Conservation (phyloP, 2,797 vertebrate species). For the Sorex maritimensis region DNA sequence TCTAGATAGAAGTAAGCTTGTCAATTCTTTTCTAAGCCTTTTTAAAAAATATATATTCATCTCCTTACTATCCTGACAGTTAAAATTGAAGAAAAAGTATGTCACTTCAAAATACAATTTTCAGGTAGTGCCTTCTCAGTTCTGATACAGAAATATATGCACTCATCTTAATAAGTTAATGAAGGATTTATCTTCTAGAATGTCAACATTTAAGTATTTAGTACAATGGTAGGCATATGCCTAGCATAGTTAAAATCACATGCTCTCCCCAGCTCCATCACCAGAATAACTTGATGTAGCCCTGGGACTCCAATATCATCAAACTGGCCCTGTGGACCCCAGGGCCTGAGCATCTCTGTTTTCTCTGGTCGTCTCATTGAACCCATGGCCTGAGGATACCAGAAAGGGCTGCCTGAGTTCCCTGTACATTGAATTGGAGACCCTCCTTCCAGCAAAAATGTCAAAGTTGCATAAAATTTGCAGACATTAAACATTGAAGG, state of each 20-base stretch:
- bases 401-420: too few relatives aligned
- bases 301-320: too few relatives aligned
- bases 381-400: too few relatives aligned
- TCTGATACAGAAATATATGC: neutral
- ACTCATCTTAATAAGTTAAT: slow-evolving; percentile 1
- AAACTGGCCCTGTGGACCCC: too few relatives aligned
- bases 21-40: neutral
- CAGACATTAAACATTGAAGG: neutral
- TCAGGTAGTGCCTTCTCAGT: neutral
- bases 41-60: neutral
- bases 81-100: slow-evolving; percentile 54
- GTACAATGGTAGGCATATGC: too few relatives aligned
- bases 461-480: slow-evolving; percentile 13
- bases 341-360: too few relatives aligned
- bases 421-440: too few relatives aligned
- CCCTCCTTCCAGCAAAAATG: neutral
- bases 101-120: slow-evolving; percentile 43
- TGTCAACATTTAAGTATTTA: neutral
- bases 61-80: slow-evolving; percentile 8
- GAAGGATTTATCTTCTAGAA: slow-evolving; percentile 29
- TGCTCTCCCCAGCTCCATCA: too few relatives aligned
- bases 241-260: too few relatives aligned
- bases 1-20: too few relatives aligned
- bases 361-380: too few relatives aligned
- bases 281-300: too few relatives aligned